Evolutionary conservation across 2,113 vertebrate genomes (phyloP).

Genomic region (Onychostruthus taczanowskii): DNA sequence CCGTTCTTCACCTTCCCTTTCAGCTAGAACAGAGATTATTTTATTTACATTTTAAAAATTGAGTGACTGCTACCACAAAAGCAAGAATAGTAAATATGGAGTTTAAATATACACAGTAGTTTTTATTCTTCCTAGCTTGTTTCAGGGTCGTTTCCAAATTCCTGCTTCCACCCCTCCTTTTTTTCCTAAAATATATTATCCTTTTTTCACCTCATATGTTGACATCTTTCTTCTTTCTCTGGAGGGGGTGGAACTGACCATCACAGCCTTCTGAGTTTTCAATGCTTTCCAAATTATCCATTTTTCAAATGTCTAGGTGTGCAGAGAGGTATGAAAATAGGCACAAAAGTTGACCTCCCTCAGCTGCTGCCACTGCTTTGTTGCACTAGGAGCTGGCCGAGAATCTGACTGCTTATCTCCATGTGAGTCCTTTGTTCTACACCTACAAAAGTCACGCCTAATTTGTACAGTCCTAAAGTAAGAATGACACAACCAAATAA

Average conservation of each 20-base stretch:
- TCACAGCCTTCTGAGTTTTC: not conserved
- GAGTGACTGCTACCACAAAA: not conserved
- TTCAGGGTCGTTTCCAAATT: not conserved
- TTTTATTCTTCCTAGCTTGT: not conserved
- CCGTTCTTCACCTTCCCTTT: not conserved
- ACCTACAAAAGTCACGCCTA: not conserved
- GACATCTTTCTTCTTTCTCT: not conserved
- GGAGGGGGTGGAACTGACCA: not conserved
- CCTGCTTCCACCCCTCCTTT: not conserved
- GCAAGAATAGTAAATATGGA: not conserved
- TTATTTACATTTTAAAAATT: not conserved
- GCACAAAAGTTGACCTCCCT: not conserved
- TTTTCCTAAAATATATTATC: not conserved
- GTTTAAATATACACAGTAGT: not conserved
- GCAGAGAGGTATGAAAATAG: not conserved
- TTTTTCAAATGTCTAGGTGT: not conserved
- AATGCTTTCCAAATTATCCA: not conserved
- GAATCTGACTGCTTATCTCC: conserved; percentile 11
- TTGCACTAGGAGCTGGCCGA: not conserved
- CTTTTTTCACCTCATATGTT: not conserved
- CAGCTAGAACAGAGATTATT: not conserved
- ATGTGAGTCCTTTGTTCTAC: not conserved
- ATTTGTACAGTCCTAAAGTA: conserved; percentile 10
- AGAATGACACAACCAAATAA: conserved; percentile 3
- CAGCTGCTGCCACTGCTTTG: not conserved